Conservation (phyloP, 2,797 vertebrate species). For the Manis crassicaudata region DNA sequence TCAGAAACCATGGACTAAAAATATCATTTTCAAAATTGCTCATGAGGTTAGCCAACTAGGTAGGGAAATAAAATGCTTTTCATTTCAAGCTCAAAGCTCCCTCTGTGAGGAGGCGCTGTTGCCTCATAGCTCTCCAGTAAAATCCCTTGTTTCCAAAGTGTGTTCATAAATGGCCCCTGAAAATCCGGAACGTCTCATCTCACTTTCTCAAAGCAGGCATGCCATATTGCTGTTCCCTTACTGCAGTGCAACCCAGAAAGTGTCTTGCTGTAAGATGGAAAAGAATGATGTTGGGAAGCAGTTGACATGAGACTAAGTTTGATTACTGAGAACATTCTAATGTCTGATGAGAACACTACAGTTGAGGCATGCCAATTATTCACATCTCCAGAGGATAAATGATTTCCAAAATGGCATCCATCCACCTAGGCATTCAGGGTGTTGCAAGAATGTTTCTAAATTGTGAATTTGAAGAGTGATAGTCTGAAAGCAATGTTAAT, state of each 20-base stretch:
- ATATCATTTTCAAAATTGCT: not conserved
- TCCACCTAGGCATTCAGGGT: not conserved
- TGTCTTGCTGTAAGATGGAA: slow-evolving; percentile 29
- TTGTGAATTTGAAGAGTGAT: not conserved
- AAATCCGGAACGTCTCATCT: not conserved
- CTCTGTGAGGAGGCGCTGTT: not conserved
- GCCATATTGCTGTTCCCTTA: not conserved
- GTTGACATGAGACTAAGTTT: slow-evolving; percentile 32
- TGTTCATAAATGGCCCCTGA: not conserved
- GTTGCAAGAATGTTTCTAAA: not conserved
- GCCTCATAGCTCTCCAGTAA: not conserved
- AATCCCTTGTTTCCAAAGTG: not conserved
- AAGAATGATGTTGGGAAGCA: slow-evolving; percentile 44
- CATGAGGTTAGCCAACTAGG: not conserved
- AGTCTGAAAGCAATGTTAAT: not conserved
- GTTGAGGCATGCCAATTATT: slow-evolving; percentile 35
- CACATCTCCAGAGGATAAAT: not conserved
- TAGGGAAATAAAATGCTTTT: not conserved
- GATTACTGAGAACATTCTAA: slow-evolving; percentile 41
- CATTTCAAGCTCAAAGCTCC: not conserved
- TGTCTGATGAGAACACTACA: not conserved
- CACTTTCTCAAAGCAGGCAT: not conserved
- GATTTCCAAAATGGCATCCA: slow-evolving; percentile 34
- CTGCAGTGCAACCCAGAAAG: not conserved
- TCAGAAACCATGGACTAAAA: not conserved